Base-by-base conservation (phyloP, 1,140 invertebrate species). In the Mercenaria mercenaria region DNA sequence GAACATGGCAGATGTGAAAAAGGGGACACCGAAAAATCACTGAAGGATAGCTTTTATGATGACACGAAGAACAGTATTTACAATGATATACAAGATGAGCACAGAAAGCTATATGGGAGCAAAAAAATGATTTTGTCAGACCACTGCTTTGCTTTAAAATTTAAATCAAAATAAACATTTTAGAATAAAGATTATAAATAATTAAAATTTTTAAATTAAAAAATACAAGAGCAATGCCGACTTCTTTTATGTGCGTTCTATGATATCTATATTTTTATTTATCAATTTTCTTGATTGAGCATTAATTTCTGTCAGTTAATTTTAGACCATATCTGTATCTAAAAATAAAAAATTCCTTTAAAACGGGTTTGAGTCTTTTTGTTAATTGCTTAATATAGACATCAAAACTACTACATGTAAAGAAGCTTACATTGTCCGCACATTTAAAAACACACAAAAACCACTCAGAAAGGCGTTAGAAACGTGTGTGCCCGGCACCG, bases 401-500 rank as follows among this genome's bases (percentile, higher is more conserved):
- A 47, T 47, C 43, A 47, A 47, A 47, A 47, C 6, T 6, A 47
- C 43, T 8, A 47, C 43, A 47, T 15, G 43, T 47, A 47, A 47
- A 52, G 10, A 72, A 72, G 34, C 67, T 72, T 72, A 32, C 67
- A 72, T 41, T 37, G 50, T 59, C 29, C 34, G 32, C 76, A 79
- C 43, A 52, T 52, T 79, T 59, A 79, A 26, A 72, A 81, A 47
- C 82, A 85, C 82, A 85, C 82, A 85, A 85, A 79, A 85, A 85
- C 82, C 82, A 85, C 82, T 85, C 82, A 85, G 59, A 85, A 52
- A 85, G 82, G 82, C 82, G 64, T 72, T 85, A 85, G 74, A 79
- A 85, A 85, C 67, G 39, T 52, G 52, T 85, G 86, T 88, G 86
- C 76, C 86, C 76, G 76, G 86, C 86, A 88, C 86, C 86, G 20